phyloP scores from a whole-genome alignment of 2,797 vertebrate species.

The Ispidina lecontei region DNA sequence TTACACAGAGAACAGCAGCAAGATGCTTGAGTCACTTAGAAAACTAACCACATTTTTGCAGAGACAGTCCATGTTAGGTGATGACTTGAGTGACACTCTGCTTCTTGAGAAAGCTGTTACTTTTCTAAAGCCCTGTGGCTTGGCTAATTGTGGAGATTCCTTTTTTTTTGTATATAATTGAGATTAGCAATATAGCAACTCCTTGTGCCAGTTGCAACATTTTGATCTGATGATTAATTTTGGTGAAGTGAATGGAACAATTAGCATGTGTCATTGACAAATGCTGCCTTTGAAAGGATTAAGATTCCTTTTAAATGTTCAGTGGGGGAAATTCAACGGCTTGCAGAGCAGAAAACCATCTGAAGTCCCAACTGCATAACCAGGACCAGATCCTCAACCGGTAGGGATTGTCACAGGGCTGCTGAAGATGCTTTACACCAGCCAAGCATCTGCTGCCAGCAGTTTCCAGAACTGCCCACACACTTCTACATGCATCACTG shows the following conservation, averaged over 20 bases:
- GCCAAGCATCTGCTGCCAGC: not conserved
- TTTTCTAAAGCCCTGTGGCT: slow-evolving; percentile 15
- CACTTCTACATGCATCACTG: not conserved
- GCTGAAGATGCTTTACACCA: not conserved
- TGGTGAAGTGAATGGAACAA: not conserved
- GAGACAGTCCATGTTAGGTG: accelerated
- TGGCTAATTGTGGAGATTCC: slow-evolving; percentile 5
- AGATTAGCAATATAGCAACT: not conserved
- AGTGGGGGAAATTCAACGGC: not conserved
- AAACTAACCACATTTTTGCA: not conserved
- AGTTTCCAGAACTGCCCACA: not conserved
- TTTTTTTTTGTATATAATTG: not conserved
- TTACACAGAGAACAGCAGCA: not conserved
- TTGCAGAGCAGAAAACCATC: not conserved
- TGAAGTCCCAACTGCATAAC: not conserved
- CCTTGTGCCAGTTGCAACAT: accelerated
- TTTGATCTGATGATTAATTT: not conserved
- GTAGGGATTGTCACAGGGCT: accelerated
- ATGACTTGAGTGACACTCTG: not conserved
- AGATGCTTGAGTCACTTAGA: not conserved
- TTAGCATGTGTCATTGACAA: not conserved
- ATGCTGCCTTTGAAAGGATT: not conserved
- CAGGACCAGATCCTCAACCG: not conserved
- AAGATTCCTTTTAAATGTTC: not conserved
- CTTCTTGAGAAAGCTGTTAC: not conserved